A percentile compares a stretch with the other conserved stretches of the same genome.
Evolutionary conservation across 2,888 invertebrate species (phyloP).

Genomic region (Cataglyphis cursor): DNA sequence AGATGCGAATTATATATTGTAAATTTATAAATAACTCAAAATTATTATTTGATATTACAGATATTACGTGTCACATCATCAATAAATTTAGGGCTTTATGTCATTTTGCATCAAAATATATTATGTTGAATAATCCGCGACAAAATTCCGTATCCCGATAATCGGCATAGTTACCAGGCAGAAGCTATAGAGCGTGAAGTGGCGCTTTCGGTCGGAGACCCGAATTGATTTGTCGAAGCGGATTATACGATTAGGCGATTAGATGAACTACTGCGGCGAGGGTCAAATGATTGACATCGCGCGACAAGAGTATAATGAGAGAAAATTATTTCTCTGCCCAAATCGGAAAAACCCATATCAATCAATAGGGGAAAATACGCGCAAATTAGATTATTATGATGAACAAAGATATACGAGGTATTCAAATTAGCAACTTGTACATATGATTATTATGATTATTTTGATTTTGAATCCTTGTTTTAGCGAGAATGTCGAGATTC

Average conservation of each 20-base stretch:
- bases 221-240: constrained; percentile 77
- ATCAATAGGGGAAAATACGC: constrained; percentile 59
- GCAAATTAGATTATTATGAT: constrained; percentile 13
- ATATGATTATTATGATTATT: neutral
- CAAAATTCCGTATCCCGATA: constrained; percentile 42
- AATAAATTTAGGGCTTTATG: constrained; percentile 1
- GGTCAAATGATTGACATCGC: constrained; percentile 79
- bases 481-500: neutral
- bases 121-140: constrained; percentile 13
- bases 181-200: constrained; percentile 46
- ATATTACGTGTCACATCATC: neutral
- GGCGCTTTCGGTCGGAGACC: constrained; percentile 57
- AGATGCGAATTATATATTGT: neutral
- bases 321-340: constrained; percentile 78
- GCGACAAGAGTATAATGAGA: constrained; percentile 75
- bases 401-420: neutral
- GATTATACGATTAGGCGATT: constrained; percentile 78
- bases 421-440: neutral
- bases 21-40: neutral
- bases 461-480: neutral
- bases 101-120: constrained; percentile 34
- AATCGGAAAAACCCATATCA: constrained; percentile 72
- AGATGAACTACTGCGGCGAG: constrained; percentile 63
- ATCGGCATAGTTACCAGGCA: constrained; percentile 50
- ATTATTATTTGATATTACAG: constrained; percentile 15